Evolutionary conservation across 2,113 vertebrate species (phyloP), one percentile per base, ranked within the genome.

Genomic region (Eptesicus fuscus): DNA sequence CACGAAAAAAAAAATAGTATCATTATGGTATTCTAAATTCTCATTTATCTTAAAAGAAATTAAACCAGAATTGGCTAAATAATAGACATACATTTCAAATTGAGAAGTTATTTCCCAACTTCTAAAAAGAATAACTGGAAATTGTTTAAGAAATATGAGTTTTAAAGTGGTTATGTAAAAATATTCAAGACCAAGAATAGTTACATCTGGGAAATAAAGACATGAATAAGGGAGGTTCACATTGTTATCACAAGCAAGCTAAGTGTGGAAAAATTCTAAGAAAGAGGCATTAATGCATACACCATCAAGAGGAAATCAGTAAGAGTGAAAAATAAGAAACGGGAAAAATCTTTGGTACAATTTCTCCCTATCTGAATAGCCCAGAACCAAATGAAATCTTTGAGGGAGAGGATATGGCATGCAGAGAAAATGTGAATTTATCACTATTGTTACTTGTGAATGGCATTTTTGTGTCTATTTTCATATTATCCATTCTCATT

Each of bases 81-180:
- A 94, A 96, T 40, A 96, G 63, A 80, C 9, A 40, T 65, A 53
- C 9, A 35, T 91, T 44, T 96, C 53, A 96, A 92, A 74, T 47
- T 76, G 63, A 89, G 67, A 95, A 63, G 56, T 86, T 93, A 96
- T 93, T 92, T 90, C 94, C 67, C 17, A 95, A 42, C 47, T 88
- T 20, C 56, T 91, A 91, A 96, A 96, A 94, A 37, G 69, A 95
- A 17, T 96, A 93, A 79, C 53, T 79, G 51, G 69, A 96, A 95
- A 93, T 53, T 65, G 49, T 74, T 7, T 67, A 91, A 88, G 82
- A 92, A 94, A 90, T 88, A 76, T 28, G 37, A 91, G n/a, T 88
- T 91, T 91, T 94, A 83, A 95, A 93, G 37, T 89, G 56, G 14
- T 71, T 83, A 89, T 94, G 40, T 93, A 83, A 95, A 95, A 93